Evolutionary conservation across 2,888 invertebrate genomes (phyloP).

Genomic region (Steinernema hermaphroditum): DNA sequence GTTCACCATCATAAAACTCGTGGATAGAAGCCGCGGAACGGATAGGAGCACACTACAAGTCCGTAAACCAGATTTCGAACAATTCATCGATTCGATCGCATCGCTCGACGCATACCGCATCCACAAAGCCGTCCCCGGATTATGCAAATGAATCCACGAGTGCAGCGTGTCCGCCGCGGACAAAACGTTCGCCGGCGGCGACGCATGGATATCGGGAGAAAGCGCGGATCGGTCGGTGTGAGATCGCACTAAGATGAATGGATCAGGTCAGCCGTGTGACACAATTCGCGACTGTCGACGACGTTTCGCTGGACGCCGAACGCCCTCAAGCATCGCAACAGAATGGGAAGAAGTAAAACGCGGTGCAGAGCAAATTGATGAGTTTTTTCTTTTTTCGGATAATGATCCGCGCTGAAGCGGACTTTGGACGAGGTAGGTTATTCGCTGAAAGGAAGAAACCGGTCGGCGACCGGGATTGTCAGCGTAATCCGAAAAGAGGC

Average conservation of each 20-base stretch:
- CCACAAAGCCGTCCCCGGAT: not conserved
- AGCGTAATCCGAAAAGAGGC: not conserved
- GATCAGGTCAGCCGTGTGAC: slow-evolving; percentile 31
- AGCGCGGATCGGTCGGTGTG: not conserved
- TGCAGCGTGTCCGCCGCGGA: not conserved
- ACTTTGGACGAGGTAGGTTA: not conserved
- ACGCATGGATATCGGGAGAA: not conserved
- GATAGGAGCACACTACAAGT: too few relatives aligned
- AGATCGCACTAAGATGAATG: slow-evolving; percentile 29
- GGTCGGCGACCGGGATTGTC: not conserved
- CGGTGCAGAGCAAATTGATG: not conserved
- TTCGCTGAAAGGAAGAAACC: not conserved
- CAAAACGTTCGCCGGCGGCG: not conserved
- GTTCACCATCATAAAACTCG: too few relatives aligned
- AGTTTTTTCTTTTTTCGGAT: not conserved
- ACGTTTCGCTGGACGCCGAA: not conserved
- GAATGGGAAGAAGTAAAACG: not conserved
- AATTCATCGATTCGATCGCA: too few relatives aligned
- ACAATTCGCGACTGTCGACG: slow-evolving; percentile 10
- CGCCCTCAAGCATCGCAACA: not conserved
- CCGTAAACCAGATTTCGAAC: too few relatives aligned
- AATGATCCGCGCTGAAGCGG: not conserved
- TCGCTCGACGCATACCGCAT: not conserved
- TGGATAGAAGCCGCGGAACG: too few relatives aligned
- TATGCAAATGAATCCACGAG: slow-evolving; percentile 24